Conservation (phyloP, 1,140 invertebrate species). For the Schlechtendalia chinensis region DNA sequence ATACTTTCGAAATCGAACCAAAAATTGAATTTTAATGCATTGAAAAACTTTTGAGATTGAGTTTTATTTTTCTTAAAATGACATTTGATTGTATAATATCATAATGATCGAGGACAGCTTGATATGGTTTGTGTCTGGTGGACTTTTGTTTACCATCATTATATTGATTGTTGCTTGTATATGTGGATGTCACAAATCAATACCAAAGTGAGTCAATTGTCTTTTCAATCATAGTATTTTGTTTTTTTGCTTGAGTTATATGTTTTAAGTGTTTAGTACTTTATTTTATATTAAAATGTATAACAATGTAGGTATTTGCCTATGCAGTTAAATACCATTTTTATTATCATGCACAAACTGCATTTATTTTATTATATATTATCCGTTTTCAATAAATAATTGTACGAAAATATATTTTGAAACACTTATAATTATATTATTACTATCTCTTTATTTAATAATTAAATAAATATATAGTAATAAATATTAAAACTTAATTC, state of each 20-base stretch:
- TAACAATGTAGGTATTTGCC: neutral
- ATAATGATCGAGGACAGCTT: constrained; percentile 44
- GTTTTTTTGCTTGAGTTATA: constrained; percentile 33
- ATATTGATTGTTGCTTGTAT: constrained; percentile 52
- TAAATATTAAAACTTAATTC: no score
- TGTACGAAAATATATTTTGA: no score
- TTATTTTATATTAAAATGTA: neutral
- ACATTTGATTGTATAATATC: constrained; percentile 24
- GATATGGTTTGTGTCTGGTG: constrained; percentile 45
- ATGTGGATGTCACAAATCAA: constrained; percentile 54
- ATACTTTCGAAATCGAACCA: neutral
- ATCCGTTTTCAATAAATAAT: no score
- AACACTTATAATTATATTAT: no score
- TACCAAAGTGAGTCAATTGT: constrained; percentile 54
- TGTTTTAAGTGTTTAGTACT: neutral
- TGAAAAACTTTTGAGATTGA: neutral
- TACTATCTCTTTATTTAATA: no score
- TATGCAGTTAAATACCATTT: neutral
- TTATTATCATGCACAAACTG: no score
- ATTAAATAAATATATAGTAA: no score
- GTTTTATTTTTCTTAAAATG: constrained; percentile 11
- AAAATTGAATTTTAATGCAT: constrained; percentile 23
- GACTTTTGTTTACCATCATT: constrained; percentile 38
- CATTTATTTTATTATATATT: no score
- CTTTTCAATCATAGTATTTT: neutral